Conservation (phyloP, 2,888 invertebrate genomes). For the Scaptomyza reducta region DNA sequence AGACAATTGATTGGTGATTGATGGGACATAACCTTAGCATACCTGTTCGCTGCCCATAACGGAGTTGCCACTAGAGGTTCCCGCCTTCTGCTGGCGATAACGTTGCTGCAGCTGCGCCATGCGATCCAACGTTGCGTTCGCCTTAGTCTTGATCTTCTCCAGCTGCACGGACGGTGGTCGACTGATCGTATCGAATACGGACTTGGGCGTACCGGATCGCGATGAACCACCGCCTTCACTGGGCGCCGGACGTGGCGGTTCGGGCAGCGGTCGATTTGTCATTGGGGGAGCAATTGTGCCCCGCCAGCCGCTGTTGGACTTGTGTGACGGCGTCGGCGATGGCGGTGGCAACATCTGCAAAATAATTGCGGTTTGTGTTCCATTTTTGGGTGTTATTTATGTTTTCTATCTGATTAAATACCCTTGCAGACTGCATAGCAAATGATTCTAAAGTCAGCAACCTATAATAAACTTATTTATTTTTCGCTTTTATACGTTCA, state of each 20-base stretch:
- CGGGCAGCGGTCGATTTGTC: conserved; percentile 85
- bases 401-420: conserved; percentile 2
- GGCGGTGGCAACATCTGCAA: conserved; percentile 72
- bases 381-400: conserved; percentile 24
- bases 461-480: too few relatives aligned
- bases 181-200: conserved; percentile 83
- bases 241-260: conserved; percentile 84
- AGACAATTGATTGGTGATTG: not conserved
- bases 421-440: conserved; percentile 8
- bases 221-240: conserved; percentile 81
- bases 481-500: too few relatives aligned
- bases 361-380: conserved; percentile 47
- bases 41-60: conserved; percentile 73
- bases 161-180: conserved; percentile 83
- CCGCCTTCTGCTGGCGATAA: conserved; percentile 86
- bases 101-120: conserved; percentile 85
- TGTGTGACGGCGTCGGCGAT: conserved; percentile 80
- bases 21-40: conserved; percentile 18
- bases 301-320: conserved; percentile 65
- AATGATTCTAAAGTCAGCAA: too few relatives aligned
- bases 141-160: conserved; percentile 84
- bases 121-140: conserved; percentile 83
- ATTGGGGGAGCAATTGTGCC: conserved; percentile 41
- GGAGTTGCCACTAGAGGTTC: conserved; percentile 52
- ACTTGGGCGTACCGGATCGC: conserved; percentile 82